phyloP scores from a whole-genome alignment of 2,888 invertebrate species.

The Folsomia candida region DNA sequence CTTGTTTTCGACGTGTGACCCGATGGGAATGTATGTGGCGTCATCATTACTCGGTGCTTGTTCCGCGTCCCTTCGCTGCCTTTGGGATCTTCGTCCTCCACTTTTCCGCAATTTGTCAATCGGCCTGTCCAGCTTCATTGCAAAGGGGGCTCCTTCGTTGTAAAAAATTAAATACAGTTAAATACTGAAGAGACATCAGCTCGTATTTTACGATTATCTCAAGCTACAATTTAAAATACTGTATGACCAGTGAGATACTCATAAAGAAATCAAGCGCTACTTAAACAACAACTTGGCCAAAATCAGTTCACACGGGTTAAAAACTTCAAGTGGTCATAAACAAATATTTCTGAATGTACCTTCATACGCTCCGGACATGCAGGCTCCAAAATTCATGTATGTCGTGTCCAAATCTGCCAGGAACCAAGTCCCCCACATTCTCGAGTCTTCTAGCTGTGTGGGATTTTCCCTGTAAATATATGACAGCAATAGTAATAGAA shows the following conservation, averaged over 20 bases:
- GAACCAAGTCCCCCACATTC: conserved; percentile 43
- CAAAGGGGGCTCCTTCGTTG: conserved; percentile 40
- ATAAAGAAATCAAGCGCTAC: too few species aligned
- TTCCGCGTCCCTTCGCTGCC: not conserved
- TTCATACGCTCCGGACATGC: conserved; percentile 36
- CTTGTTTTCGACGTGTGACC: not conserved
- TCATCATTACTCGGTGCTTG: not conserved
- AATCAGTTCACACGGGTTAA: too few species aligned
- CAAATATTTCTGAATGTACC: too few species aligned
- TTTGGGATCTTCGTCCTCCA: not conserved
- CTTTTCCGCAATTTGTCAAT: conserved; percentile 23
- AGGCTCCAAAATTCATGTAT: conserved; percentile 35
- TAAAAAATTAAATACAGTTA: too few species aligned
- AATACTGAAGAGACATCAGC: too few species aligned
- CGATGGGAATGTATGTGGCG: not conserved
- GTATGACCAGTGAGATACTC: too few species aligned
- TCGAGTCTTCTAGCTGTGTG: conserved; percentile 29
- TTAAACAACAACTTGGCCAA: too few species aligned
- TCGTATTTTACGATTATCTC: too few species aligned
- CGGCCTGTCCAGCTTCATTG: conserved; percentile 39
- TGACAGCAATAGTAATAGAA: not conserved
- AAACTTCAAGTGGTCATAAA: too few species aligned
- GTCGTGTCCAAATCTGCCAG: conserved; percentile 41
- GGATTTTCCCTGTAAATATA: conserved; percentile 32
- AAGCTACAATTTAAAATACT: too few species aligned